A percentile compares a stretch with the other conserved stretches of the same genome.
Evolutionary conservation across 2,888 invertebrate species (phyloP).

Genomic region (Arge pagana): DNA sequence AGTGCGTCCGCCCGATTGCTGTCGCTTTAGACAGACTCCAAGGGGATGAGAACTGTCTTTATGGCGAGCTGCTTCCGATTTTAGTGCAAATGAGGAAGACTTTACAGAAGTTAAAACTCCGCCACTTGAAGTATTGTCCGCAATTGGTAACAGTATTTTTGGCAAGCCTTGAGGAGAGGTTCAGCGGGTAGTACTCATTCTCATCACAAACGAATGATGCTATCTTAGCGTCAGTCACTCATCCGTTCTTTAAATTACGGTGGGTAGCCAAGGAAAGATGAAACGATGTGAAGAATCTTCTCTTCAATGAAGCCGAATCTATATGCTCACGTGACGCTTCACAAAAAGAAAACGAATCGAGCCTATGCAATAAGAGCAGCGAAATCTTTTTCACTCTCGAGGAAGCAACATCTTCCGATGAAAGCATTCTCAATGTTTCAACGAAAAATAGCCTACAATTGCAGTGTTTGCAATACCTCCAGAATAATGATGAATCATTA

Average conservation of each 20-base stretch:
- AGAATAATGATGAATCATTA: constrained; percentile 7
- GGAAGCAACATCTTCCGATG: constrained; percentile 8
- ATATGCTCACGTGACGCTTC: constrained; percentile 7
- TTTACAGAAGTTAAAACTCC: constrained; percentile 6
- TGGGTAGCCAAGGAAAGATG: constrained; percentile 4
- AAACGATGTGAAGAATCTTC: constrained; percentile 1
- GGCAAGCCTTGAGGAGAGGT: constrained; percentile 2
- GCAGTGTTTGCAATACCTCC: constrained; percentile 7
- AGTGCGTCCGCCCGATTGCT: constrained; percentile 2
- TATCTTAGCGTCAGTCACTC: constrained; percentile 2
- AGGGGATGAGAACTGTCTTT: constrained; percentile 2
- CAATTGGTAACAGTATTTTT: constrained; percentile 1
- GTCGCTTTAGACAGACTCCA: constrained; percentile 3
- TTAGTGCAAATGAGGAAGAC: constrained; percentile 3
- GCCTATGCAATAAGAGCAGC: background rate
- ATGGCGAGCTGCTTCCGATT: constrained; percentile 2
- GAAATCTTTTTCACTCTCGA: constrained; percentile 5
- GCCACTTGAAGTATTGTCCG: constrained; percentile 1
- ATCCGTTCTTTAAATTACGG: constrained; percentile 9
- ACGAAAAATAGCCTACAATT: constrained; percentile 8
- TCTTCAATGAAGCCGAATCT: constrained; percentile 5
- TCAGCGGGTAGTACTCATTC: constrained; percentile 1
- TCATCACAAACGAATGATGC: constrained; percentile 9
- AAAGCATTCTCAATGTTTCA: constrained; percentile 6
- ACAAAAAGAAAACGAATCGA: constrained; percentile 1